These are phyloP conservation scores for Cyphomyrus plagiostoma DNA, from an alignment of 2,113 vertebrate species.

Conservation along the genomic window DNA sequence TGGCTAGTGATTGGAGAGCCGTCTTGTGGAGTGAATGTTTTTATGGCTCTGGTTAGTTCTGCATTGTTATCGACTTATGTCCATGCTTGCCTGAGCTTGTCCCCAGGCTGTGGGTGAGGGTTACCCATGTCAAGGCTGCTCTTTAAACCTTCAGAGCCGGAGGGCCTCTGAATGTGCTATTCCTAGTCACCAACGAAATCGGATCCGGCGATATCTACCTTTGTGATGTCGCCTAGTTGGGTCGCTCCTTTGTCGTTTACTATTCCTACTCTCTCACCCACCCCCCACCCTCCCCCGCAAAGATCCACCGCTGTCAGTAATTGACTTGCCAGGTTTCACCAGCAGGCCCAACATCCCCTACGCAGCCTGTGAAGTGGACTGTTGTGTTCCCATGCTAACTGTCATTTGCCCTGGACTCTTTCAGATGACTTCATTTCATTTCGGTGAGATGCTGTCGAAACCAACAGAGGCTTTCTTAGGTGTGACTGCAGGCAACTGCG, in stretches of 20 bases:
- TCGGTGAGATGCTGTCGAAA: neutral
- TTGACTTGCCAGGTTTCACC: neutral
- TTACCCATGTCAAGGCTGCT: neutral
- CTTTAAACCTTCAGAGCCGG: neutral
- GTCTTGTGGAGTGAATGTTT: neutral
- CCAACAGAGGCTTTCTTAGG: neutral
- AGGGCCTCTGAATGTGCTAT: too few species aligned
- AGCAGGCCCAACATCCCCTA: neutral
- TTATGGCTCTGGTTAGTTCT: neutral
- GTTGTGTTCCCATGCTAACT: neutral
- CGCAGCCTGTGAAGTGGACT: neutral
- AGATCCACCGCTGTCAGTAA: neutral
- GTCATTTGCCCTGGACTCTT: neutral
- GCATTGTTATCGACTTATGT: neutral
- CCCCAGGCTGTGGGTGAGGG: neutral
- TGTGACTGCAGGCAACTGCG: neutral
- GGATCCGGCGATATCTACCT: neutral
- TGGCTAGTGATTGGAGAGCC: neutral
- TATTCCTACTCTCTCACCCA: neutral
- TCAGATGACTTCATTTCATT: neutral
- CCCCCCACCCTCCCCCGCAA: neutral
- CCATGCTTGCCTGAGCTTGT: slow-evolving; percentile 25
- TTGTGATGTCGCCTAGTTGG: neutral
- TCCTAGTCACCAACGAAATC: neutral
- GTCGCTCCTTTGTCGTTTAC: neutral